These are phyloP conservation scores for Caenorhabditis wallacei DNA, from an alignment of 2,888 invertebrate species.

Conservation along the genomic window DNA sequence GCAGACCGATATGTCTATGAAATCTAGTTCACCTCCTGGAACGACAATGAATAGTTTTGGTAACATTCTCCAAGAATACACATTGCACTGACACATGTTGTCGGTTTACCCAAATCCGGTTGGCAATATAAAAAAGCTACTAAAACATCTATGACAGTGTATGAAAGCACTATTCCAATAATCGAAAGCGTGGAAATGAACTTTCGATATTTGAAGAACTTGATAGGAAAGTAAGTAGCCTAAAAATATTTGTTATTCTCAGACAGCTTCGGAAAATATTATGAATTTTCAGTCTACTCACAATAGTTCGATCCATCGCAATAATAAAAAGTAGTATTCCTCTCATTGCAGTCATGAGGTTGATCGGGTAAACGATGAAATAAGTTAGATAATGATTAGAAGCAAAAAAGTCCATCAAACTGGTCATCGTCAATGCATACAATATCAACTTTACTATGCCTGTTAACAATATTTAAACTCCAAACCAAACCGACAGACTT, in stretches of 20 bases:
- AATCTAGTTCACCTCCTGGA: background rate
- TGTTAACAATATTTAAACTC: background rate
- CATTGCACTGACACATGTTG: background rate
- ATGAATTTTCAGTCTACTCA: no score
- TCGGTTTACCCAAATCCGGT: background rate
- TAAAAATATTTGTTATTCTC: no score
- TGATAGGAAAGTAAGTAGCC: slow-evolving; percentile 5
- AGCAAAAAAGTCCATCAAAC: background rate
- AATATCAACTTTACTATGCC: background rate
- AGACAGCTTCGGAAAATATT: no score
- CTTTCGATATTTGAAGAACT: slow-evolving; percentile 7
- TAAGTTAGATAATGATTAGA: background rate
- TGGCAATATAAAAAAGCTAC: background rate
- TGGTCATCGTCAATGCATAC: background rate
- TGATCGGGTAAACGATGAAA: background rate
- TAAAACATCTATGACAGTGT: background rate
- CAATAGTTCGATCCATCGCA: slow-evolving; percentile 3
- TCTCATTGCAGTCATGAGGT: background rate
- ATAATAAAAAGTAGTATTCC: slow-evolving; percentile 2
- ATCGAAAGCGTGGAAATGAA: background rate
- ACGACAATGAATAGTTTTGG: slow-evolving; percentile 5
- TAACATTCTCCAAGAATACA: background rate
- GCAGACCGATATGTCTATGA: no score
- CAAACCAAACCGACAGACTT: no score
- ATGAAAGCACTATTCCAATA: background rate